A percentile compares a stretch with the other conserved stretches of the same genome.
phyloP scores from a whole-genome alignment of 2,113 vertebrate genomes.

The Hypocryptadius cinnamomeus region DNA sequence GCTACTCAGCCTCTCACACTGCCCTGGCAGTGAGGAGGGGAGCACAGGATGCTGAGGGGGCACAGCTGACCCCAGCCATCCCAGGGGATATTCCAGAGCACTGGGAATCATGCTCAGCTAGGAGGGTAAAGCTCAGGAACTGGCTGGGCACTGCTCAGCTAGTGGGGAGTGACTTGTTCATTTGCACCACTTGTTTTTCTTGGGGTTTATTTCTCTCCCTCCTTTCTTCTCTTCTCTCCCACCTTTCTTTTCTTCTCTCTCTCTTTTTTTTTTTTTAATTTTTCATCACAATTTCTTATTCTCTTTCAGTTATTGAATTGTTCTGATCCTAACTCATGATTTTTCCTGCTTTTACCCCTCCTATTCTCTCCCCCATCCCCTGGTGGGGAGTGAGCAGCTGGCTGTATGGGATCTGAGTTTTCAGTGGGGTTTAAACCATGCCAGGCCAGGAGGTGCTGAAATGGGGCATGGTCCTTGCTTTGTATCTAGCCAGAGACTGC shows the following conservation, averaged over 20 bases:
- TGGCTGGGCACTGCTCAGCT: not conserved
- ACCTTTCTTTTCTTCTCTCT: accelerated
- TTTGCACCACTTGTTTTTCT: not conserved
- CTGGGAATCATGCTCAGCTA: not conserved
- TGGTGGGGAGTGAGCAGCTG: not conserved
- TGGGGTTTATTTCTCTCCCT: not conserved
- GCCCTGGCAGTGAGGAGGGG: not conserved
- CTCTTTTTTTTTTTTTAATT: accelerated
- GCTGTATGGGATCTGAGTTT: not conserved
- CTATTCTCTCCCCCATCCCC: not conserved
- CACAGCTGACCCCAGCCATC: not conserved
- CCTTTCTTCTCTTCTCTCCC: accelerated
- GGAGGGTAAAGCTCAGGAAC: not conserved
- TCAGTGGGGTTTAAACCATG: not conserved
- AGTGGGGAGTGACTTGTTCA: not conserved
- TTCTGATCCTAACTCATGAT: accelerated
- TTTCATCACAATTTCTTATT: not conserved
- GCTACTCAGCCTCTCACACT: no score
- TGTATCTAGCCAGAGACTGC: not conserved
- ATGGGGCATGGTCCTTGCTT: not conserved
- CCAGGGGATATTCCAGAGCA: not conserved
- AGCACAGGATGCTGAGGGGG: no score
- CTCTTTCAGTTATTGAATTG: not conserved
- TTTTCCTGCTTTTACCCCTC: not conserved
- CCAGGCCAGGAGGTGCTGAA: not conserved